A percentile compares a stretch with the other conserved stretches of the same genome.
Conservation (phyloP, 2,797 vertebrate species). For the Decapterus maruadsi region DNA sequence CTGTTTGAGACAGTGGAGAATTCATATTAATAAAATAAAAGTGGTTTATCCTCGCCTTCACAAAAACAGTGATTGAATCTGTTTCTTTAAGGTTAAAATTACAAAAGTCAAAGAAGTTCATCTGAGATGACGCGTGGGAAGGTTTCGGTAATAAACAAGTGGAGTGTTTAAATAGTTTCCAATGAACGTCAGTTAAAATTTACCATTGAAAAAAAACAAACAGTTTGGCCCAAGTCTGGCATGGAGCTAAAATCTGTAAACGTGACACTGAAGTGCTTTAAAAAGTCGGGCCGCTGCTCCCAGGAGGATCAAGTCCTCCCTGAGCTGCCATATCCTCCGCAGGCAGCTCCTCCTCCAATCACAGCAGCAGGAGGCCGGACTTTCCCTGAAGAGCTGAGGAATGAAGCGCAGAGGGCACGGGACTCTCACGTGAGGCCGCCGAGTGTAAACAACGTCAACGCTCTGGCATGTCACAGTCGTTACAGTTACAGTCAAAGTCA, state of each 20-base stretch:
- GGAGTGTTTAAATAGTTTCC: background rate
- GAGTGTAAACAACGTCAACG: constrained; percentile 21
- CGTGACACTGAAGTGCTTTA: constrained; percentile 11
- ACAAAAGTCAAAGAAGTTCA: background rate
- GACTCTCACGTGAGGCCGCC: background rate
- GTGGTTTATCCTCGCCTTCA: background rate
- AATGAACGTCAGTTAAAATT: too few species aligned
- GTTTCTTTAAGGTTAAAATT: constrained; percentile 1
- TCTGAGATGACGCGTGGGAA: background rate
- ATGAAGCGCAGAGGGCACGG: background rate
- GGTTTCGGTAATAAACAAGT: background rate
- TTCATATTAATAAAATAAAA: background rate
- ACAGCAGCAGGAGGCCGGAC: background rate
- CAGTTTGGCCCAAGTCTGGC: constrained; percentile 10
- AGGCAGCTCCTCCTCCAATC: constrained; percentile 22
- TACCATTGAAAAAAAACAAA: background rate
- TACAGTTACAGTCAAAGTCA: background rate
- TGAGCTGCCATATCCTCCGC: constrained; percentile 6
- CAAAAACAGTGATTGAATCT: constrained; percentile 10
- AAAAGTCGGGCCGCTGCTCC: background rate
- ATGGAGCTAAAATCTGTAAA: constrained; percentile 41
- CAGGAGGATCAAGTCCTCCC: constrained; percentile 34
- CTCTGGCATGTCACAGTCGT: background rate
- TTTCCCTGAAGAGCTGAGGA: constrained; percentile 43
- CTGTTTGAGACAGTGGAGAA: background rate